A percentile compares a stretch with the other conserved stretches of the same genome.
Evolutionary conservation across 64 coral and sea anemone genomes (phyloP).

Genomic region (Dendrophyllia cribrosa): DNA sequence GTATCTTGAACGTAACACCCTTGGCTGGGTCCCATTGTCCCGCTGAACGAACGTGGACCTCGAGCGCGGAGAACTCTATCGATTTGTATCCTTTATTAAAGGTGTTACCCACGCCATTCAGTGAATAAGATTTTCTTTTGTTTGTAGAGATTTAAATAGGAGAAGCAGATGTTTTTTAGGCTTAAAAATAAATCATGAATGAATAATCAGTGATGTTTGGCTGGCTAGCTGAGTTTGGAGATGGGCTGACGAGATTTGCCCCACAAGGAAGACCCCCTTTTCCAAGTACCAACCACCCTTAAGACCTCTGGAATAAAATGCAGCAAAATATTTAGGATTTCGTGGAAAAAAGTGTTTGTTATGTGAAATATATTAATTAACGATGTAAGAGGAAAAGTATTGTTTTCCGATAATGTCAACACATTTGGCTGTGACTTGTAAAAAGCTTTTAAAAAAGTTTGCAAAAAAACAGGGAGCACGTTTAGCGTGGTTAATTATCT

Average conservation of each 20-base stretch:
- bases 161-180: conserved; percentile 99
- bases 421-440: conserved; percentile 89
- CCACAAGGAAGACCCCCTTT: not conserved
- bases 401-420: conserved; percentile 98
- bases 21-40: conserved; percentile 1
- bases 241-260: conserved; percentile 45
- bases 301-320: conserved; percentile 34
- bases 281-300: conserved; percentile 2
- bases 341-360: conserved; percentile 84
- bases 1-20: not conserved
- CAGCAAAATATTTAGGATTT: conserved; percentile 51
- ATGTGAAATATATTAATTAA: conserved; percentile 98
- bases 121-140: conserved; percentile 99
- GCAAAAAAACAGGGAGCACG: conserved; percentile 82
- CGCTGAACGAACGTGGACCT: conserved; percentile 7
- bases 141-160: conserved; percentile 99
- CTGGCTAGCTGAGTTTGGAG: conserved; percentile 7
- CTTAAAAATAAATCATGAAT: conserved; percentile 99
- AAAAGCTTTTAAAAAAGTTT: conserved; percentile 88
- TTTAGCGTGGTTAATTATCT: conserved; percentile 70
- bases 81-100: conserved; percentile 82
- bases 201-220: conserved; percentile 90
- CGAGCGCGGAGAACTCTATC: conserved; percentile 37
- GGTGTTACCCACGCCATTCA: conserved; percentile 97
- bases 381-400: conserved; percentile 92